Base-by-base conservation (phyloP, 2,113 vertebrate species). In the Canis aureus region DNA sequence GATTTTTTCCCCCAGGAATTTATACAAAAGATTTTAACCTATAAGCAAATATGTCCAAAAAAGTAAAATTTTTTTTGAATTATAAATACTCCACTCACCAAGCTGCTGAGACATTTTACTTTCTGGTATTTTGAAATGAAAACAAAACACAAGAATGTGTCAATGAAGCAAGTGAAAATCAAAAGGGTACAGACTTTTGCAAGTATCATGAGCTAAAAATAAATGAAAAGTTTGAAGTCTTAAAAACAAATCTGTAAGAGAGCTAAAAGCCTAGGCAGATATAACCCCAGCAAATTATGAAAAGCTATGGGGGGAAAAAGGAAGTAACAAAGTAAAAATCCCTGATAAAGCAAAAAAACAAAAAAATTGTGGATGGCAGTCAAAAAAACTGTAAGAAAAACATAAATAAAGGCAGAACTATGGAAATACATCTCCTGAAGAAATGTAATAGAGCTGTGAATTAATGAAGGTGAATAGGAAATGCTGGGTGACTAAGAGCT, bases 121-220 rank as follows among this genome's bases (percentile, higher is more conserved):
- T 97, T 95, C 32, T 98, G 96, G 66, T 93, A 97, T 97, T 97
- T 97, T 95, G 27, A 95, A 79, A 95, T 94, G 69, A 97, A 97
- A 97, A 95, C 88, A 96, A 97, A 97, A 97, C 53, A 95, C 25
- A 92, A 57, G 32, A 94, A 94, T 69, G 60, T 97, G 97, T 95
- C 32, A 55, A 95, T 69, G 81, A 97, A 96, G 71, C 73, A 74
- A 95, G 91, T 96, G 89, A 93, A 97, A 98, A 98, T 95, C 94
- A 96, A 97, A 97, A 97, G 95, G 92, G 85, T 95, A 96, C 89
- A 98, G 97, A 95, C 82, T 95, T 96, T 76, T 92, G 57, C 85
- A 96, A 97, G 97, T 80, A 80, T 69, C 78, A 64, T 59, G 86
- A 94, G 73, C 96, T 97, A 98, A 98, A 98, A 97, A 97, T 97